Percentiles rank a stretch among this genome's conserved stretches.
phyloP scores from a whole-genome alignment of 1,140 invertebrate species.

The Zeugodacus cucurbitae region DNA sequence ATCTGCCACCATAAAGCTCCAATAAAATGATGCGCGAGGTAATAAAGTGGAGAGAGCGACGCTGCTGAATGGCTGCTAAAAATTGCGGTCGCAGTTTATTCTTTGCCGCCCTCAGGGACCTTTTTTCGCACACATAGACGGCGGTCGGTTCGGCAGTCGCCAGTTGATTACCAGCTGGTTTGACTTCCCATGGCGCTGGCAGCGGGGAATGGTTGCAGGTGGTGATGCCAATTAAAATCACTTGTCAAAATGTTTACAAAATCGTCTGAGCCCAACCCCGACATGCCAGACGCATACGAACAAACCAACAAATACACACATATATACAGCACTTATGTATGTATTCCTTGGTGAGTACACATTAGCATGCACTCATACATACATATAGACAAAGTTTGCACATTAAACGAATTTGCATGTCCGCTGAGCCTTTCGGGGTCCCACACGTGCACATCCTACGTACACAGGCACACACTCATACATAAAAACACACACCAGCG shows the following conservation, averaged over 20 bases:
- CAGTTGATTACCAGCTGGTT: not conserved
- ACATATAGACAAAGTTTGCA: not conserved
- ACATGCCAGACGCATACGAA: not conserved
- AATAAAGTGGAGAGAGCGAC: not conserved
- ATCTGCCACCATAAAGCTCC: not conserved
- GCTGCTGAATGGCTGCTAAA: not conserved
- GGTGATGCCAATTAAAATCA: conserved; percentile 53
- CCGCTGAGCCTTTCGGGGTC: not conserved
- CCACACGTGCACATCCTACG: not conserved
- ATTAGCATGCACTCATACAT: not conserved
- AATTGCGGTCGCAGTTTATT: not conserved
- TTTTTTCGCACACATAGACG: not conserved
- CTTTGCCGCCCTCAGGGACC: not conserved
- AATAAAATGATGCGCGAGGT: not conserved
- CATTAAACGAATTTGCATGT: conserved; percentile 20
- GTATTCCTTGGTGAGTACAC: not conserved
- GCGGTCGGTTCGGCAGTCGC: not conserved
- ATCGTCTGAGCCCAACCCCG: not conserved
- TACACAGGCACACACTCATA: not conserved
- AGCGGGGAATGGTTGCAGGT: not conserved
- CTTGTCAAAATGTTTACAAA: conserved; percentile 52
- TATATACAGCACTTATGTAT: not conserved
- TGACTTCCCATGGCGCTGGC: not conserved
- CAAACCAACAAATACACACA: not conserved
- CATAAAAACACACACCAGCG: not conserved